Base-by-base conservation (phyloP, 2,888 invertebrate genomes). In the Polymixis flavicincta region DNA sequence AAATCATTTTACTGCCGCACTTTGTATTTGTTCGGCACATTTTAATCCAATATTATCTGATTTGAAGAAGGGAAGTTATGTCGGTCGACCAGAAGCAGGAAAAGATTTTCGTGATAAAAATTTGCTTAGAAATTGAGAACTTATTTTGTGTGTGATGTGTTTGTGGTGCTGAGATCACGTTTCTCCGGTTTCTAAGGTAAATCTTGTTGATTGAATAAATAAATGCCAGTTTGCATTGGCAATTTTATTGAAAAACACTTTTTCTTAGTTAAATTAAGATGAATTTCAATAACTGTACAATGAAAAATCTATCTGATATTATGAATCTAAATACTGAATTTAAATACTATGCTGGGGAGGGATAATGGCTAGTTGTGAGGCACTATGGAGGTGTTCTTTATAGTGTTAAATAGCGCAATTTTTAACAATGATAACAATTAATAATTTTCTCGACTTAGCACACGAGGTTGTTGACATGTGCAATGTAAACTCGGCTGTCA, bases 1-100 rank as follows among this genome's bases (percentile, higher is more conserved):
- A 87, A 85, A 84, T 89, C 88, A 90, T 91, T 91, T 89, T 89
- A 92, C 88, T 88, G 85, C 79, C 83, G 71, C 83, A 87, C 87
- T 89, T 90, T 88, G 80, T 85, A 83, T 85, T 88, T 86, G 81
- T 89, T 87, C 85, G 83, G 87, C 76, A 90, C 87, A 88, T 90
- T 90, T 90, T 89, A 91, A 91, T 91, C 85, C 84, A 84, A 89
- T 89, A 90, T 87, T 82, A 76, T 79, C 85, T 70, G 78, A 85
- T 79, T 85, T 71, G 55, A 82, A 83, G 68, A n/a, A 83, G 57
- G 66, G 28, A 80, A 80, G 81, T 80, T 80, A 78, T 82, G 80
- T 79, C 76, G 71, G 68, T 61, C 84, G 70, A 64, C 64, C 69
- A 70, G 81, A 76, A 78, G 75, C 57, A 63, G 70, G 74, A 73